Percentiles rank a stretch among this genome's conserved stretches.
These are phyloP conservation scores for Heliconius nattereri DNA, from an alignment of 1,140 invertebrate species.

Conservation along the genomic window DNA sequence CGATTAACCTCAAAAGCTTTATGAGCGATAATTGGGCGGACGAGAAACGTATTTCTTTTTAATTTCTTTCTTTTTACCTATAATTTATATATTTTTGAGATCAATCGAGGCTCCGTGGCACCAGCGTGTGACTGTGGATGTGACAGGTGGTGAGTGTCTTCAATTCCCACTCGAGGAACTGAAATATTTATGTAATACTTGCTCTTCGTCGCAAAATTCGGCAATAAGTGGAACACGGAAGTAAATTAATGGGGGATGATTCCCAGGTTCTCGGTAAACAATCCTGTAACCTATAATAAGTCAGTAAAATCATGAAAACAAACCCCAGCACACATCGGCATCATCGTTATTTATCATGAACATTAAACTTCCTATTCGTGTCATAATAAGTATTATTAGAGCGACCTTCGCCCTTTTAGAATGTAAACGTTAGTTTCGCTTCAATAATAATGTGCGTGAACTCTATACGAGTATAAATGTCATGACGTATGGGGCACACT, in stretches of 20 bases:
- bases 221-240: too few species aligned
- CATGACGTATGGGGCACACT: not conserved
- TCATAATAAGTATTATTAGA: not conserved
- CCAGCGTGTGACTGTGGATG: too few species aligned
- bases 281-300: too few species aligned
- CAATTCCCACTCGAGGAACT: too few species aligned
- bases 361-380: not conserved
- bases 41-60: not conserved
- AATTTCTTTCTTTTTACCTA: not conserved
- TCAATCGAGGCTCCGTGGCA: too few species aligned
- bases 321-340: not conserved
- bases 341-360: not conserved
- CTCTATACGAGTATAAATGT: not conserved
- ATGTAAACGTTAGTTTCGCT: not conserved
- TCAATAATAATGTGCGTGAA: conserved; percentile 1
- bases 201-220: too few species aligned
- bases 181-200: too few species aligned
- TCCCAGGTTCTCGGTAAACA: not conserved
- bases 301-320: too few species aligned
- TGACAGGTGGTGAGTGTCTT: too few species aligned
- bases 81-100: not conserved
- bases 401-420: not conserved
- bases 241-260: too few species aligned
- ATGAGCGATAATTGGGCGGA: not conserved
- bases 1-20: not conserved